Conservation (phyloP, 2,888 invertebrate species). For the Epinotia nisella region DNA sequence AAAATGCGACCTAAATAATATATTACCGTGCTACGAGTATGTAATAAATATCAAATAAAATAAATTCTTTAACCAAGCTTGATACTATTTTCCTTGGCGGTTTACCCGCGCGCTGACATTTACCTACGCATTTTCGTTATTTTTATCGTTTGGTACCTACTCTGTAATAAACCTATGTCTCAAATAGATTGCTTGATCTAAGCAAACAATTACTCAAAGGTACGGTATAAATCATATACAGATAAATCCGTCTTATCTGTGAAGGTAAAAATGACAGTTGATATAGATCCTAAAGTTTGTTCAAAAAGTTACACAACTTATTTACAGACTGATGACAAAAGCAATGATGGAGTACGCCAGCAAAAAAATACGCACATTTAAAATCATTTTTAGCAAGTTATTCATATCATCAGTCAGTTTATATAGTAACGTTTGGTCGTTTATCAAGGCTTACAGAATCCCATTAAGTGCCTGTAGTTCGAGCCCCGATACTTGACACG, state of each 20-base stretch:
- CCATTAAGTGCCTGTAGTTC: slow-evolving; percentile 21
- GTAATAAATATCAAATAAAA: background rate
- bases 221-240: no score
- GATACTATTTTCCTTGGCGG: background rate
- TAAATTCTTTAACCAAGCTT: background rate
- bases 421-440: slow-evolving; percentile 13
- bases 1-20: slow-evolving; percentile 26
- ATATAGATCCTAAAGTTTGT: no score
- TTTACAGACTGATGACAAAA: no score
- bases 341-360: no score
- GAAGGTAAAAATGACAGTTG: no score
- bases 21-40: slow-evolving; percentile 12
- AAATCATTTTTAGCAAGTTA: no score
- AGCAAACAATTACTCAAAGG: no score
- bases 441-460: slow-evolving; percentile 25
- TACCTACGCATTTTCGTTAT: background rate
- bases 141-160: background rate
- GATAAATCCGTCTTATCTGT: no score
- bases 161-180: background rate
- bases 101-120: background rate
- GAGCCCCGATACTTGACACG: slow-evolving; percentile 30
- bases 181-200: no score
- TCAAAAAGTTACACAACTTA: no score
- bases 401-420: background rate
- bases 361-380: no score